Conservation (phyloP, 2,797 vertebrate genomes). For the Sebastes wilsoni region DNA sequence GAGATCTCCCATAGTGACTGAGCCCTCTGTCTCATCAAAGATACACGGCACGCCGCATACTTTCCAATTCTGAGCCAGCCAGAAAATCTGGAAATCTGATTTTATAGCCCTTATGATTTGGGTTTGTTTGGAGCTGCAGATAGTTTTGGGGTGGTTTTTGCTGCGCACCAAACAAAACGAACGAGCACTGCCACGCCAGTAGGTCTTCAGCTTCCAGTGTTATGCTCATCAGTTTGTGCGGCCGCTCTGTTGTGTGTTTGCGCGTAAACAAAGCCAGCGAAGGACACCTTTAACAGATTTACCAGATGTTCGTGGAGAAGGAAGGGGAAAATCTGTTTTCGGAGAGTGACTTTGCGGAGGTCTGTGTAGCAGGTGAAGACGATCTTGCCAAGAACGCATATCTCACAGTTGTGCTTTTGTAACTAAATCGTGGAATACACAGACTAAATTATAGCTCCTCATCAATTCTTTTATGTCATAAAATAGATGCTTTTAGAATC, state of each 20-base stretch:
- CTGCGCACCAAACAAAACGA: conserved; percentile 72
- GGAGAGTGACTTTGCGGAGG: conserved; percentile 67
- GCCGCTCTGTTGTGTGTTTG: conserved; percentile 78
- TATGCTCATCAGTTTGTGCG: conserved; percentile 68
- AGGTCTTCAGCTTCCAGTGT: conserved; percentile 57
- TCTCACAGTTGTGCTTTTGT: conserved; percentile 57
- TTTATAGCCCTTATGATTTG: conserved; percentile 77
- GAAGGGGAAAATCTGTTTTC: conserved; percentile 65
- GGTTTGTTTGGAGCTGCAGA: conserved; percentile 80
- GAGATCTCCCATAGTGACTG: conserved; percentile 64
- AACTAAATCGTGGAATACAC: conserved; percentile 43
- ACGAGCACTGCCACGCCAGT: conserved; percentile 64
- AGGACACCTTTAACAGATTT: conserved; percentile 79
- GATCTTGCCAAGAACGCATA: conserved; percentile 65
- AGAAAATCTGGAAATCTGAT: conserved; percentile 85
- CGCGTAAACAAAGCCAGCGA: conserved; percentile 73
- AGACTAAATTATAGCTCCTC: conserved; percentile 17
- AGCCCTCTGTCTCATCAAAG: conserved; percentile 77
- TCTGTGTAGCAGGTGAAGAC: conserved; percentile 80
- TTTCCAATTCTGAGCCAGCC: conserved; percentile 75
- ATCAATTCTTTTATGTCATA: neutral
- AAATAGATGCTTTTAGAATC: conserved; percentile 9
- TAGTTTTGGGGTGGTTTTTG: conserved; percentile 76
- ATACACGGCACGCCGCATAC: conserved; percentile 72
- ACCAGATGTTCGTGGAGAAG: conserved; percentile 74